These are phyloP conservation scores for Mimas tiliae DNA, from an alignment of 2,888 invertebrate genomes.

Conservation along the genomic window DNA sequence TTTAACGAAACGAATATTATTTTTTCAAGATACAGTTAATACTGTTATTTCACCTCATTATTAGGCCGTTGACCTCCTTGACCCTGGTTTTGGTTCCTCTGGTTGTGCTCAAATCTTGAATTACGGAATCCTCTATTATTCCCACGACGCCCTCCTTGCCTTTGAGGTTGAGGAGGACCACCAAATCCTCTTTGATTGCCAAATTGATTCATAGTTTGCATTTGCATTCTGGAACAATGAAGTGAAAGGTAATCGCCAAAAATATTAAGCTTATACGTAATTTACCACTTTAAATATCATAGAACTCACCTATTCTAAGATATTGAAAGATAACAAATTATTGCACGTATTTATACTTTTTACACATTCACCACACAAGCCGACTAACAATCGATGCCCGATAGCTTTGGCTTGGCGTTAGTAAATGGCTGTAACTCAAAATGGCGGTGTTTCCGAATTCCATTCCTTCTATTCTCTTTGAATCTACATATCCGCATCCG, in stretches of 20 bases:
- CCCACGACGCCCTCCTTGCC: slow-evolving; percentile 72
- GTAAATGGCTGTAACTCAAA: slow-evolving; percentile 17
- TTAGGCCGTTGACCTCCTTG: slow-evolving; percentile 77
- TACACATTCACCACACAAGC: slow-evolving; percentile 7
- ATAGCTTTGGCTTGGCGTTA: neutral
- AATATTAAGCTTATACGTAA: neutral
- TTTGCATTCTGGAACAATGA: slow-evolving; percentile 61
- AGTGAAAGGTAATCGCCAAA: slow-evolving; percentile 22
- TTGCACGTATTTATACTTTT: neutral
- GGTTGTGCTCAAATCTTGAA: slow-evolving; percentile 71
- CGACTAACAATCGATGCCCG: neutral
- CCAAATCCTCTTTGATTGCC: slow-evolving; percentile 77
- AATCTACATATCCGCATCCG: neutral
- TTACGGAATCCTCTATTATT: slow-evolving; percentile 71
- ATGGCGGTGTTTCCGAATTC: slow-evolving; percentile 9
- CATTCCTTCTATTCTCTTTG: neutral
- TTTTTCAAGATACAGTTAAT: neutral
- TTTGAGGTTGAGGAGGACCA: slow-evolving; percentile 78
- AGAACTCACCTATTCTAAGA: neutral
- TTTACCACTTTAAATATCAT: neutral
- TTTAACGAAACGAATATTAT: neutral
- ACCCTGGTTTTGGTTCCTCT: slow-evolving; percentile 60
- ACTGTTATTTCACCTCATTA: slow-evolving; percentile 58
- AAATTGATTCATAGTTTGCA: slow-evolving; percentile 77
- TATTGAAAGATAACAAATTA: neutral